Base-by-base conservation (phyloP, 2,113 vertebrate genomes). In the Xenopus borealis region DNA sequence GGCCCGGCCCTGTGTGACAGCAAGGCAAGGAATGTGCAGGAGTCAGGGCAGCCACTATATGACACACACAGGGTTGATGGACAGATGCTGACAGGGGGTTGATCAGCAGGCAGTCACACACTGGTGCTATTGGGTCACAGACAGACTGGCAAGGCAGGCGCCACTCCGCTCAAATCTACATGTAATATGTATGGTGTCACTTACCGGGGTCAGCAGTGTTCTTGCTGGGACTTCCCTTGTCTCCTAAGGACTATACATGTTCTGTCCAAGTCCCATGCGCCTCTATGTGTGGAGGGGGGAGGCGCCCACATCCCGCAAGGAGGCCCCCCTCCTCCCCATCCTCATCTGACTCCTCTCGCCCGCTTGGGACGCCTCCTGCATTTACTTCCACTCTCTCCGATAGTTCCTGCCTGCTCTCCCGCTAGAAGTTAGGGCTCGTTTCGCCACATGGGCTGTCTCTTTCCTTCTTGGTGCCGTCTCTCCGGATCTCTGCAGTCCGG, bases 401-500 rank as follows among this genome's bases (percentile, higher is more conserved):
- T 10, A 1, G 4, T 46, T 73, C 33, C 16, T 40, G 19, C 2
- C 12, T 10, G 17, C 63, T 46, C 63, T 4, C 13, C 23, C 23
- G 23, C 3, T 27, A 13, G 18, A 12, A 45, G 63, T 66, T 19
- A 17, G 17, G 17, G 53, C 8, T n/a, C 53, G 12, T 23, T 40
- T 40, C 5, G 33, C 33, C 33, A 40, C 5, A n/a, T 12, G 10
- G 58, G 19, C 6, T 7, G 20, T 20, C 58, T 61, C 10, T 61
- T 18, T 61, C 58, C 19, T 11, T 58, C 17, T 58, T 58, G 16
- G 1, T 3, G 17, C 55, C 27, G 58, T 58, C 55, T 40, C 58
- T 61, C 57, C n/a, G 14, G 16, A 50, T 12, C 8, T 61, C 55
- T 68, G 33, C 72, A 66, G 72, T 68, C 65, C 30, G 58, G 66